phyloP scores from a whole-genome alignment of 2,113 vertebrate species.

The Protobothrops mucrosquamatus region DNA sequence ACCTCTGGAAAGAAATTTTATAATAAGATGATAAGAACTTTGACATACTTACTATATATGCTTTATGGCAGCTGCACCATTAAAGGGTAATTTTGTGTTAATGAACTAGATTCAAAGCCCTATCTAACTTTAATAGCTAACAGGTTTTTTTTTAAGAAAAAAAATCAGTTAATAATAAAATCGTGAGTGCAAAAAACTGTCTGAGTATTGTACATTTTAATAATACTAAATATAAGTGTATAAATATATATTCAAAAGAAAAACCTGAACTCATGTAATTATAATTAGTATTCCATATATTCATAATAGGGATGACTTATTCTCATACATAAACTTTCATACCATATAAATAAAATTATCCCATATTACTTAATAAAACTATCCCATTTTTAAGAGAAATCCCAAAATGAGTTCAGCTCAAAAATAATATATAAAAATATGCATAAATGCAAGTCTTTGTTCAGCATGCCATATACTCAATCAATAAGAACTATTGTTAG shows the following conservation, averaged over 20 bases:
- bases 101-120: neutral
- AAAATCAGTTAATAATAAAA: conserved; percentile 4
- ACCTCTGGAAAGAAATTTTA: neutral
- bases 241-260: neutral
- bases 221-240: neutral
- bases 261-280: neutral
- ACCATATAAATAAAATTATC: neutral
- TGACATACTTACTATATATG: neutral
- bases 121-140: neutral
- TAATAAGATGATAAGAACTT: neutral
- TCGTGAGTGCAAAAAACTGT: neutral
- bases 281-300: neutral
- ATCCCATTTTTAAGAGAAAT: neutral
- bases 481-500: neutral
- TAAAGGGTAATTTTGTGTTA: neutral
- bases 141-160: neutral
- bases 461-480: neutral
- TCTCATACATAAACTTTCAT: neutral
- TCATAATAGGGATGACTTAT: neutral
- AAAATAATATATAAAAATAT: neutral
- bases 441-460: neutral
- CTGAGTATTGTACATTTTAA: neutral
- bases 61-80: neutral
- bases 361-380: neutral
- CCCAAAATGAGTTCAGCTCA: neutral